Evolutionary conservation across 1,140 invertebrate genomes (phyloP), one percentile per base, ranked within the genome.

Genomic region (Oedothorax gibbosus): DNA sequence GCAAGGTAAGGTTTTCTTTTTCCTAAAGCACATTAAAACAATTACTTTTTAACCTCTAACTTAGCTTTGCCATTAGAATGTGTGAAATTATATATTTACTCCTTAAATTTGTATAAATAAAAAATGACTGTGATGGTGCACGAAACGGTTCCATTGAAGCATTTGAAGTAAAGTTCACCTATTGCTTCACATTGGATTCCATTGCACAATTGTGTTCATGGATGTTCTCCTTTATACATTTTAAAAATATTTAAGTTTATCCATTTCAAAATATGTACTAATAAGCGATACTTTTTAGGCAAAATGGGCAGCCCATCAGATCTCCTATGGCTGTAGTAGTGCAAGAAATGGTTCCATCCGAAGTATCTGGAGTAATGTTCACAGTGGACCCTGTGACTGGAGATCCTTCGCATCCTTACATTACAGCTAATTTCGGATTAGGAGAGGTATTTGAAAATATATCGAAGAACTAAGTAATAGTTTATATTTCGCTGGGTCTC

Each of bases 391-490:
- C 95, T 0, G 91, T 92, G 0, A 93, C 92, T 64, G 94, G 93
- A 0, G 93, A 94, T 89, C 93, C 94, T 0, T 90, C 91, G 6
- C 18, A 64, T 68, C 92, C 96, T 68, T 90, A 93, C 15, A 93
- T 96, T 78, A 95, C 94, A n/a, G 93, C 94, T 0, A 95, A 95
- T 89, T 95, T 93, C 90, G 95, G 95, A 0, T 90, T 96, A 10
- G 95, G 95, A 86, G 95, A 96, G 60, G 82, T 77, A 77, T 51
- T 12, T 9, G 35, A 50, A 62, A n/a, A 51, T 71, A 50, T 71
- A 66, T 21, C 2, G 2, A 18, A 66, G 65, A n/a, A 20, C 65
- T 66, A 21, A 7, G 15, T 14, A 68, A 20, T 10, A 68, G 35
- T 0, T 68, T 0, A 68, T 0, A 11, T 7, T 68, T 68, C 12